A percentile compares a stretch with the other conserved stretches of the same genome.
These are phyloP conservation scores for Xyrauchen texanus DNA, from an alignment of 2,113 vertebrate genomes.

Conservation along the genomic window DNA sequence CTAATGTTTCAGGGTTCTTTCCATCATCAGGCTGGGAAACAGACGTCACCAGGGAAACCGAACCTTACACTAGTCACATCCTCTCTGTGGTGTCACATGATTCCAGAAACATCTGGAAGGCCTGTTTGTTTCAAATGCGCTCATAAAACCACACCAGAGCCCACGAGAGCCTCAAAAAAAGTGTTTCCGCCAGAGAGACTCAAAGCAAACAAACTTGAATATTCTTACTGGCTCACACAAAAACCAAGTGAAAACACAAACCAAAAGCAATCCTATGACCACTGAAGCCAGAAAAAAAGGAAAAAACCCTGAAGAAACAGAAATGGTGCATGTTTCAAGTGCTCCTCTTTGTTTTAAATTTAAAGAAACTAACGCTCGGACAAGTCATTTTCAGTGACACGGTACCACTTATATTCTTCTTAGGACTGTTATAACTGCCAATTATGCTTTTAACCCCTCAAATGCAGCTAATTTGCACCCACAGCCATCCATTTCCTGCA, in stretches of 20 bases:
- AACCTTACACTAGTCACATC: constrained; percentile 46
- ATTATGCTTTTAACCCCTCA: neutral
- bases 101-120: constrained; percentile 66
- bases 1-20: neutral
- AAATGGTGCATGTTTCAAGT: constrained; percentile 1
- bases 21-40: constrained; percentile 53
- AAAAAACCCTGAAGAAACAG: neutral
- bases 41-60: constrained; percentile 59
- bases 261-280: neutral
- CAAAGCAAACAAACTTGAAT: neutral
- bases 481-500: constrained; percentile 11
- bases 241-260: neutral
- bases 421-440: neutral
- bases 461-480: neutral
- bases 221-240: neutral
- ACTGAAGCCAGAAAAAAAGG: constrained; percentile 1
- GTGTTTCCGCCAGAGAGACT: constrained; percentile 27
- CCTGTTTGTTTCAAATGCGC: constrained; percentile 15
- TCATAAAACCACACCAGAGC: constrained; percentile 33
- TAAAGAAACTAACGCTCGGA: too few species aligned
- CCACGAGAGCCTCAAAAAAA: constrained; percentile 31
- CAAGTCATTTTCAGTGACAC: too few species aligned
- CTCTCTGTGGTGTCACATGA: constrained; percentile 52
- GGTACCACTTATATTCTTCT: neutral
- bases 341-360: too few species aligned